A percentile compares a stretch with the other conserved stretches of the same genome.
These are phyloP conservation scores for Candoia aspera DNA, from an alignment of 2,113 vertebrate genomes.

Conservation along the genomic window DNA sequence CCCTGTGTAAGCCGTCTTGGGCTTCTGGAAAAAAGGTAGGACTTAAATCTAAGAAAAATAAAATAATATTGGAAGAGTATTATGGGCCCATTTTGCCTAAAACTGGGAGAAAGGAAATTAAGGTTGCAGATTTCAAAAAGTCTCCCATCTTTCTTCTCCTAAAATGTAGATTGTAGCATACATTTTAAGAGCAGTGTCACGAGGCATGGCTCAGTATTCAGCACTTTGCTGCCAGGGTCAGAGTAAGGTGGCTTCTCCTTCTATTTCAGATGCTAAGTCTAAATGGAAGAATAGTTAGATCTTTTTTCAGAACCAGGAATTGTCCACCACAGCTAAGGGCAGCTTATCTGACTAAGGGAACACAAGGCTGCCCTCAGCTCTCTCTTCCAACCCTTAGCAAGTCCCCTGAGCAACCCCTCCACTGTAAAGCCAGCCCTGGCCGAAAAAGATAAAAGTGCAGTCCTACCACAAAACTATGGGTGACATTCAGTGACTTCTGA, in stretches of 20 bases:
- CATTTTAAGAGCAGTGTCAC: background rate
- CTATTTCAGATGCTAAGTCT: background rate
- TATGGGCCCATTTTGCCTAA: background rate
- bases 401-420: background rate
- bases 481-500: background rate
- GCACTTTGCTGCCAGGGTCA: background rate
- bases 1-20: too few species aligned
- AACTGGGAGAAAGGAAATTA: background rate
- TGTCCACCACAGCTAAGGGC: background rate
- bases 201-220: background rate
- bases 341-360: background rate
- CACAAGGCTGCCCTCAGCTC: background rate
- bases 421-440: background rate
- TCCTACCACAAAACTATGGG: background rate
- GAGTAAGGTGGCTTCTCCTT: background rate
- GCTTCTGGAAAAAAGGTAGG: too few species aligned
- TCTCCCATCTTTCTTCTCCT: background rate
- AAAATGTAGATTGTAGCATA: background rate
- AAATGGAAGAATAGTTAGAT: background rate
- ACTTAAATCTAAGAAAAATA: background rate
- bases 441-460: background rate
- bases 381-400: background rate
- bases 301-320: background rate
- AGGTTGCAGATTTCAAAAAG: background rate
- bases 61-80: background rate